Evolutionary conservation across 2,888 invertebrate species (phyloP).

Genomic region (Caenorhabditis angaria): DNA sequence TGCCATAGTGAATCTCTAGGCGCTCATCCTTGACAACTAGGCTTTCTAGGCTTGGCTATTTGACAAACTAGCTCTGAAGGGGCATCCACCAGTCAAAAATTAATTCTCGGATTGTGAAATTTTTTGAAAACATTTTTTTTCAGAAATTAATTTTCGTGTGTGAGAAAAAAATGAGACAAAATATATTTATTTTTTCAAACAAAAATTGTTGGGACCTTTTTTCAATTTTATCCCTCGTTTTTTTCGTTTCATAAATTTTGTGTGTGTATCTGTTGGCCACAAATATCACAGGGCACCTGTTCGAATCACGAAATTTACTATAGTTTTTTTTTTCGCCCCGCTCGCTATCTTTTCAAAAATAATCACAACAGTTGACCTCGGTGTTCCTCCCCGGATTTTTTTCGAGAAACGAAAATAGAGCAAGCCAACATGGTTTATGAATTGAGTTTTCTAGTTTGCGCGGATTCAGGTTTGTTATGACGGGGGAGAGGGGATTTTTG

Average conservation of each 20-base stretch:
- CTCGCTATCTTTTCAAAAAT: background rate
- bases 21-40: too few species aligned
- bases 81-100: too few species aligned
- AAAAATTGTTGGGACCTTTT: background rate
- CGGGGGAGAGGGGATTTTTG: too few species aligned
- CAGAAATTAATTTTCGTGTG: too few species aligned
- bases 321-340: background rate
- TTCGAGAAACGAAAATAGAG: background rate
- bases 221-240: background rate
- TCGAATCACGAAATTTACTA: background rate
- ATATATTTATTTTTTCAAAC: background rate
- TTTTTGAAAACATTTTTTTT: too few species aligned
- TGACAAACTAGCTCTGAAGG: too few species aligned
- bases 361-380: constrained; percentile 1
- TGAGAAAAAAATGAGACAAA: constrained; percentile 10
- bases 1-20: too few species aligned
- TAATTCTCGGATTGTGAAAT: too few species aligned
- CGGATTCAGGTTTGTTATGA: background rate
- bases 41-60: too few species aligned
- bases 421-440: background rate
- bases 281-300: constrained; percentile 1
- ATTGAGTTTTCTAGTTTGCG: background rate
- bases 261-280: too few species aligned
- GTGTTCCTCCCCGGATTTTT: background rate
- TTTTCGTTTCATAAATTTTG: background rate